Percentiles rank a stretch among this genome's conserved stretches.
phyloP scores from a whole-genome alignment of 2,113 vertebrate species.

The Pangasianodon hypophthalmus region DNA sequence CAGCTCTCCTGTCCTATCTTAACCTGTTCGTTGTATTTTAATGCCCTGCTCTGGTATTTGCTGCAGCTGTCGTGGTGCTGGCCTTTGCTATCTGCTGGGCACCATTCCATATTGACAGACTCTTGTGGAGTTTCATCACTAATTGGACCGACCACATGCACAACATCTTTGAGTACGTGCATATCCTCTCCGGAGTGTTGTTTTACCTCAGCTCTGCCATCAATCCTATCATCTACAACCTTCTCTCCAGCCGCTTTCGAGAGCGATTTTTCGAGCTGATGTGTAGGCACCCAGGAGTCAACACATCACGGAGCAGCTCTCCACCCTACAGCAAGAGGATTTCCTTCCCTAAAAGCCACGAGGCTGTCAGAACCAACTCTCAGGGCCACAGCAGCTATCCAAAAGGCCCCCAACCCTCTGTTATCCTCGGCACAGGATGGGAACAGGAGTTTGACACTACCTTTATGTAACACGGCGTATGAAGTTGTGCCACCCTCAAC shows the following conservation, averaged over 20 bases:
- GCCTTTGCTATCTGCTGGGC: conserved; percentile 75
- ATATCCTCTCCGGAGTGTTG: conserved; percentile 74
- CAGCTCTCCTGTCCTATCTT: background rate
- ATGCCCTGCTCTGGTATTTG: conserved; percentile 2
- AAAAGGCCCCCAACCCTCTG: conserved; percentile 47
- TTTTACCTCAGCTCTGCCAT: conserved; percentile 78
- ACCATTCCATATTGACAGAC: conserved; percentile 73
- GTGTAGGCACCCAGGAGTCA: conserved; percentile 59
- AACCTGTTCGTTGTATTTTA: conserved; percentile 9
- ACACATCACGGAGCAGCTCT: conserved; percentile 64
- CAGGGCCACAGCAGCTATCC: conserved; percentile 41
- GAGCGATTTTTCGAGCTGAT: conserved; percentile 71
- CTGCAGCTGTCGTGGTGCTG: conserved; percentile 66
- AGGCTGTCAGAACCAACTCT: conserved; percentile 38
- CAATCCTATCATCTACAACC: conserved; percentile 76
- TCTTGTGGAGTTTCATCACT: conserved; percentile 76
- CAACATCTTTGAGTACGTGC: conserved; percentile 74
- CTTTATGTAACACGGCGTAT: conserved; percentile 33
- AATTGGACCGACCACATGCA: conserved; percentile 75
- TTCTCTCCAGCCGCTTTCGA: conserved; percentile 75
- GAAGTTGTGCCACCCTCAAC: background rate
- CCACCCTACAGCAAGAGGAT: conserved; percentile 56
- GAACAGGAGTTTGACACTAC: conserved; percentile 40
- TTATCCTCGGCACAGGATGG: conserved; percentile 48
- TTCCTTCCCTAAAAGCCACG: conserved; percentile 53